These are phyloP conservation scores for Parnassius apollo DNA, from an alignment of 2,888 invertebrate genomes.

Conservation along the genomic window DNA sequence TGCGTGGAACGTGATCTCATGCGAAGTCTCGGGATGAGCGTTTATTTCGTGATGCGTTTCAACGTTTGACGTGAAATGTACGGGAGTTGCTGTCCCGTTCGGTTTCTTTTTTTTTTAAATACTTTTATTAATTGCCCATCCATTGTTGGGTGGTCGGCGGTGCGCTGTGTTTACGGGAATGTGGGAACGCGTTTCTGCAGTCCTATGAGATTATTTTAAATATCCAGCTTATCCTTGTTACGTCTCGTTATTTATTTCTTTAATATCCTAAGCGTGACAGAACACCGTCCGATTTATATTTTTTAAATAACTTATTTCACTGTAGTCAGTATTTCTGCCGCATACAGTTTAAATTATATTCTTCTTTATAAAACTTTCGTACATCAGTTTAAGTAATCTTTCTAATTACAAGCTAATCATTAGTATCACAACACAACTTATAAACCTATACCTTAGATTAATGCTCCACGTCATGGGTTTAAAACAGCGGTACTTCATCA, in stretches of 20 bases:
- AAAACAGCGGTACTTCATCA: too few relatives aligned
- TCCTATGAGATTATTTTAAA: slow-evolving; percentile 36
- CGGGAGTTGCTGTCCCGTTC: slow-evolving; percentile 44
- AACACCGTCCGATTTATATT: neutral
- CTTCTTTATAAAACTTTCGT: too few relatives aligned
- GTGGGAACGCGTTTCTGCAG: slow-evolving; percentile 37
- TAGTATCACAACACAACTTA: too few relatives aligned
- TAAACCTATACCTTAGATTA: too few relatives aligned
- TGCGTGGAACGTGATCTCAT: slow-evolving; percentile 70
- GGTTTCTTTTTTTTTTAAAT: slow-evolving; percentile 44
- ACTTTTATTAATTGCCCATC: slow-evolving; percentile 59
- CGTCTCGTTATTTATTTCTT: slow-evolving; percentile 33
- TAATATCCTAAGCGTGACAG: slow-evolving; percentile 16
- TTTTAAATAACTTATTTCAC: too few relatives aligned
- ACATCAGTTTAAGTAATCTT: too few relatives aligned
- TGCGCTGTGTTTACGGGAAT: slow-evolving; percentile 42
- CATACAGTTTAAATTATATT: too few relatives aligned
- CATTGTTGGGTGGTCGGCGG: slow-evolving; percentile 62
- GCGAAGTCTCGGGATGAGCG: slow-evolving; percentile 62
- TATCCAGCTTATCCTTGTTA: slow-evolving; percentile 38
- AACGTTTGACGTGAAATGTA: slow-evolving; percentile 52
- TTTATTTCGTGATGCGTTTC: slow-evolving; percentile 58
- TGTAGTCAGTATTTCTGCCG: too few relatives aligned
- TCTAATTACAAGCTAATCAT: too few relatives aligned
- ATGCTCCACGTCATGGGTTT: too few relatives aligned